Evolutionary conservation across 2,888 invertebrate genomes (phyloP).

Genomic region (Campoletis raptor): DNA sequence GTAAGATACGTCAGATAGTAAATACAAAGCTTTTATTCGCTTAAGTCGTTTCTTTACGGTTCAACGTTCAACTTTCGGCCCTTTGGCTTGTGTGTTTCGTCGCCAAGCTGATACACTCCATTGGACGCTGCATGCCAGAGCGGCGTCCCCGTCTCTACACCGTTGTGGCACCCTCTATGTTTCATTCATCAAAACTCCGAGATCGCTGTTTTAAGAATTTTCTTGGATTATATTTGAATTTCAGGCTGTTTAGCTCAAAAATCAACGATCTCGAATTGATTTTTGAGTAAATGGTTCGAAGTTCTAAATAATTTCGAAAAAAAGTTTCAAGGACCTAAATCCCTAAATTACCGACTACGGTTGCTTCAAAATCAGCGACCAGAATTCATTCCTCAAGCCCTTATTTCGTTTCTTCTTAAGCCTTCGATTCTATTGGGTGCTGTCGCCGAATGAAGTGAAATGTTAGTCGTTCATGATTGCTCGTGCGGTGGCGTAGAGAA

Average conservation of each 20-base stretch:
- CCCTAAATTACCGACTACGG: not conserved
- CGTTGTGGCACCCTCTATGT: not conserved
- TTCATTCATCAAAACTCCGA: not conserved
- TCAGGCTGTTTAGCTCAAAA: not conserved
- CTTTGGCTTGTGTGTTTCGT: constrained; percentile 34
- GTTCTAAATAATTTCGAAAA: not conserved
- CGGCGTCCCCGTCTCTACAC: not conserved
- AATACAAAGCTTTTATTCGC: constrained; percentile 41
- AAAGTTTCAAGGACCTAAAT: not conserved
- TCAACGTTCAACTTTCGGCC: constrained; percentile 56
- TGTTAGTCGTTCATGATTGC: not conserved
- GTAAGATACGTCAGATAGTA: constrained; percentile 22
- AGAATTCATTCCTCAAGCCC: not conserved
- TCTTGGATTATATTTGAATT: not conserved
- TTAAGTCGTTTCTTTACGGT: constrained; percentile 46
- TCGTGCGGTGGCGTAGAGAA: not conserved
- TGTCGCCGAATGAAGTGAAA: not conserved
- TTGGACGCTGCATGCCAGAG: constrained; percentile 27
- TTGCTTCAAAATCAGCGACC: not conserved
- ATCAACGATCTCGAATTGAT: not conserved
- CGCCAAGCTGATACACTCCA: constrained; percentile 51
- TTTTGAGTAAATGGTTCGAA: not conserved
- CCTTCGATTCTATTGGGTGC: not conserved
- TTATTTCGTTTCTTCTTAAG: not conserved
- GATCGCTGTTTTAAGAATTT: not conserved